phyloP scores from a whole-genome alignment of 2,113 vertebrate genomes.

The Ploceus nigricollis region DNA sequence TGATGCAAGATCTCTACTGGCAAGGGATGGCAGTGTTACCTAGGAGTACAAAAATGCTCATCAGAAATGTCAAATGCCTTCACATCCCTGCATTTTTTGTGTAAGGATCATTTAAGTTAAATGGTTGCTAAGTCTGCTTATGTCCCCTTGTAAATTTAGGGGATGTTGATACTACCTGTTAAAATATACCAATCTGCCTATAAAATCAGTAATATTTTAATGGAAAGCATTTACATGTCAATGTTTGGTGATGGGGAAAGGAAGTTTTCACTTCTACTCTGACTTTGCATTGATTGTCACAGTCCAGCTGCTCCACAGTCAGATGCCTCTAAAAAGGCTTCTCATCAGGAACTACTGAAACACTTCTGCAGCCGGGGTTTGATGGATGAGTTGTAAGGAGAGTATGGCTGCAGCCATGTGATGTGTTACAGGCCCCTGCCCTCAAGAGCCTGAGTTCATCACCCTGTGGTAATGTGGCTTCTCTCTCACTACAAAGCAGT shows the following conservation, averaged over 20 bases:
- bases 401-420: not conserved
- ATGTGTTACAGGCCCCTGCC: not conserved
- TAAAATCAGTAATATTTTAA: not conserved
- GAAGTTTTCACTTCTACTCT: not conserved
- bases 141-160: not conserved
- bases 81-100: not conserved
- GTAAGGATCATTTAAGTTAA: not conserved
- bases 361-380: not conserved
- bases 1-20: not conserved
- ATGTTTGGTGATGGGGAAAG: not conserved
- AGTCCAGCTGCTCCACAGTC: not conserved
- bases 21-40: not conserved
- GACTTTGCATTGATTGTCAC: not conserved
- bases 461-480: accelerated
- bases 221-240: not conserved
- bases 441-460: not conserved
- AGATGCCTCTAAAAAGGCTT: not conserved
- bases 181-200: not conserved
- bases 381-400: accelerated
- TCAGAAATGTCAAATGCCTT: not conserved
- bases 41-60: not conserved
- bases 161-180: not conserved
- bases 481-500: not conserved
- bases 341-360: not conserved
- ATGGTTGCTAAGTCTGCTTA: not conserved